Percentiles rank a stretch among this genome's conserved stretches.
These are phyloP conservation scores for Melanaphis sacchari DNA, from an alignment of 1,140 invertebrate species.

Conservation along the genomic window DNA sequence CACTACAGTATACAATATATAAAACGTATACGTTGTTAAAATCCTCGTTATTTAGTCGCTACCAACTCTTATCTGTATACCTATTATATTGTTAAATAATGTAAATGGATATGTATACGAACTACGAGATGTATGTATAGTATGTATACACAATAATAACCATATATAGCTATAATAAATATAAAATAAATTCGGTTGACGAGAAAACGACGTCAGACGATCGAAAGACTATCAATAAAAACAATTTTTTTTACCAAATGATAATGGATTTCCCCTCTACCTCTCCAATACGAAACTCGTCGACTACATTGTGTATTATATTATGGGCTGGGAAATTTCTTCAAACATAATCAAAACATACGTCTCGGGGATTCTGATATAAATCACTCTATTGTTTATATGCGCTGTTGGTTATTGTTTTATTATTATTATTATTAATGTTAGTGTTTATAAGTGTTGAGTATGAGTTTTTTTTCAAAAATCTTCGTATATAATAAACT, in stretches of 20 bases:
- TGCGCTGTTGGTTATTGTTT: not conserved
- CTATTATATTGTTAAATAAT: not conserved
- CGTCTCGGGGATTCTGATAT: constrained; percentile 32
- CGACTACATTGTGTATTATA: not conserved
- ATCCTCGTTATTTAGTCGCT: not conserved
- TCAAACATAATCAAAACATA: not conserved
- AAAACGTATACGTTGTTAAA: not conserved
- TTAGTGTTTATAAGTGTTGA: not conserved
- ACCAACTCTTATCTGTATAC: not conserved
- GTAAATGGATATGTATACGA: not conserved
- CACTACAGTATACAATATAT: too few relatives aligned
- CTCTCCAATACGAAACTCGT: not conserved
- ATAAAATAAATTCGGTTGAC: not conserved
- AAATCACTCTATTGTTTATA: constrained; percentile 35
- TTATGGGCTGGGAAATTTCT: not conserved
- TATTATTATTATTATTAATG: not conserved
- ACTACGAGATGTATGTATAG: not conserved
- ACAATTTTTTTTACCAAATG: not conserved
- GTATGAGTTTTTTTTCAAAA: not conserved
- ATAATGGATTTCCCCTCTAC: not conserved
- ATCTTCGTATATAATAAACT: not conserved
- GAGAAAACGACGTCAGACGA: not conserved
- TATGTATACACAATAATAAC: not conserved
- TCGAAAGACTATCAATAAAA: not conserved
- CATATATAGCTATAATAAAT: not conserved